These are phyloP conservation scores for Pseudanteris insignis DNA, from an alignment of 2,888 invertebrate species.

Conservation along the genomic window DNA sequence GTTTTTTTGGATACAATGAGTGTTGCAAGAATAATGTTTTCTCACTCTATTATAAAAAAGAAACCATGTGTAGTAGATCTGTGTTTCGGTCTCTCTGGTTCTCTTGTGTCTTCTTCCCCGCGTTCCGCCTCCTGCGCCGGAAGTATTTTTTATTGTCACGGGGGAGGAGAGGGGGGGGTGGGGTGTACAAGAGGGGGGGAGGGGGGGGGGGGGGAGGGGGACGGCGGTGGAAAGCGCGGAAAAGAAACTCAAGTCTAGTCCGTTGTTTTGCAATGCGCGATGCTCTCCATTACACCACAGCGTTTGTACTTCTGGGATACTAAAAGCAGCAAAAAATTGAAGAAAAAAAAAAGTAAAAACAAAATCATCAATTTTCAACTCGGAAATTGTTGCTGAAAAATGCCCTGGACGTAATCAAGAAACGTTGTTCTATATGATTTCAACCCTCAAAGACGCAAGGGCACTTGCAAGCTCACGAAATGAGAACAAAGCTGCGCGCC, in stretches of 20 bases:
- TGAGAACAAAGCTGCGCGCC: constrained; percentile 16
- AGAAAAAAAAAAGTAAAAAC: constrained; percentile 13
- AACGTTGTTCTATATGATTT: constrained; percentile 33
- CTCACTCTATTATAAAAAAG: no score
- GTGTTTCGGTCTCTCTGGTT: constrained; percentile 45
- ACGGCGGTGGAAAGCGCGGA: constrained; percentile 43
- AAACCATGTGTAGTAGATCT: no score
- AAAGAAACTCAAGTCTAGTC: constrained; percentile 45
- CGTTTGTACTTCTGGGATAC: constrained; percentile 46
- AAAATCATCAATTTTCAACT: constrained; percentile 42
- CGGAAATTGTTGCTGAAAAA: constrained; percentile 30
- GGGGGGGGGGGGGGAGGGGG: constrained; percentile 35
- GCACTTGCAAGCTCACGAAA: constrained; percentile 1
- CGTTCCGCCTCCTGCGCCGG: constrained; percentile 47
- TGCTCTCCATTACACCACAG: constrained; percentile 62
- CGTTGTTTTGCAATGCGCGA: constrained; percentile 64
- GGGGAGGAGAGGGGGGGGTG: constrained; percentile 48
- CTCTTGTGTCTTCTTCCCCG: constrained; percentile 44
- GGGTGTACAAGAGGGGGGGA: constrained; percentile 47
- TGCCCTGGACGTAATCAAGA: constrained; percentile 38
- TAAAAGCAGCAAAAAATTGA: constrained; percentile 13
- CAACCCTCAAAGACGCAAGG: constrained; percentile 16
- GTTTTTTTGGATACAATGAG: no score
- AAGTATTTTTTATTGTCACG: constrained; percentile 61
- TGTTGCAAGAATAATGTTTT: no score